These are phyloP conservation scores for Lithophane ornitopus DNA, from an alignment of 2,888 invertebrate species.

Conservation along the genomic window DNA sequence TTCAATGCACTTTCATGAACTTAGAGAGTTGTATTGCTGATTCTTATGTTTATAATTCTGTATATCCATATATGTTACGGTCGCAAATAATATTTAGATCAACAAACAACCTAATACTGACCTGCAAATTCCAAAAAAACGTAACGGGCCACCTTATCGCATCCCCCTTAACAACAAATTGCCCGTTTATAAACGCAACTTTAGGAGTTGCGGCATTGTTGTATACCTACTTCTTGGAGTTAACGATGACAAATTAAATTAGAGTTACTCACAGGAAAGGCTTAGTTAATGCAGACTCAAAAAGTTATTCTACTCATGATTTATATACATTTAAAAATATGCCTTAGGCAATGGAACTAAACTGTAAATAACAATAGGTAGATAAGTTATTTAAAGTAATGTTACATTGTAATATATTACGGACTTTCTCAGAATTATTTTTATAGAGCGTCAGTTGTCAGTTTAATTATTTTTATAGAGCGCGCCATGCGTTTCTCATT, in stretches of 20 bases:
- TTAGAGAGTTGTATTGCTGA: too few species aligned
- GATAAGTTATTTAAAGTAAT: not conserved
- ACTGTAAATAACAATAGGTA: not conserved
- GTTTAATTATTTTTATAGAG: too few species aligned
- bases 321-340: not conserved
- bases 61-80: too few species aligned
- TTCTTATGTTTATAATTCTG: too few species aligned
- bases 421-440: not conserved
- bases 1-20: too few species aligned
- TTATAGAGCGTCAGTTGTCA: too few species aligned
- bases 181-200: not conserved
- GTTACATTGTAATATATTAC: not conserved
- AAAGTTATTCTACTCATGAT: not conserved
- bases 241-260: not conserved
- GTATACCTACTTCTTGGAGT: slow-evolving; percentile 3
- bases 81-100: too few species aligned
- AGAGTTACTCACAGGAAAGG: slow-evolving; percentile 19
- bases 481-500: not conserved
- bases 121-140: too few species aligned
- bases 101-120: too few species aligned
- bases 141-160: too few species aligned
- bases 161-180: not conserved
- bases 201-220: not conserved
- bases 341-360: too few species aligned
- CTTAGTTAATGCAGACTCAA: not conserved